Evolutionary conservation across 1,140 invertebrate genomes (phyloP), one percentile per base, ranked within the genome.

Genomic region (Amyelois transitella): DNA sequence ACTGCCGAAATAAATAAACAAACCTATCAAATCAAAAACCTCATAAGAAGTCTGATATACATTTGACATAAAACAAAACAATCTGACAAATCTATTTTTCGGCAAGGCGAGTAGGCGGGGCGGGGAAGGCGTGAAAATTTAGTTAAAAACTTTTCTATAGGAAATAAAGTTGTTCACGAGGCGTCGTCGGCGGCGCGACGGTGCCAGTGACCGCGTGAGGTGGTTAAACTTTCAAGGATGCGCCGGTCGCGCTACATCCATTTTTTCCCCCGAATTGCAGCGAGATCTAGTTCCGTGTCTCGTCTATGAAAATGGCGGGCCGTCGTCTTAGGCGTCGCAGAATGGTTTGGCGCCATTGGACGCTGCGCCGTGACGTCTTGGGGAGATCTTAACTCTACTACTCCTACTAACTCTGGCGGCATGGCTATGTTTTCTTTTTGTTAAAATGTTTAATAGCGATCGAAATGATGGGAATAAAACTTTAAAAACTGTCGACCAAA

Each of bases 161-260:
- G 32, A 38, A 38, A 38, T 38, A 1, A 48, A 48, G 45, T 48
- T 19, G 45, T 21, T 21, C 60, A 56, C 55, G 59, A 56, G 59
- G 54, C 51, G 54, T 43, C 53, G 55, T 1, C 43, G 28, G 53
- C 51, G 55, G 54, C 55, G 32, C 48, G 18, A 20, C 51, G 67
- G 60, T 73, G 75, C 66, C 76, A 74, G 54, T 74, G 77, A 75
- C 75, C 75, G 76, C 75, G 68, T 69, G 77, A 56, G 77, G 79
- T 78, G 77, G 72, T 68, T 78, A 75, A 78, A 78, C 79, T 82
- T 73, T 82, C 79, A 82, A 80, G 79, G 79, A 78, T 78, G 79
- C 72, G 64, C 60, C 62, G 65, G 62, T 56, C 54, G 14, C 59
- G 60, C 51, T n/a, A 19, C 54, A 51, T 28, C 18, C 43, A 17